These are phyloP conservation scores for Corydoras sp. DNA, from an alignment of 2,113 vertebrate species.

Conservation along the genomic window DNA sequence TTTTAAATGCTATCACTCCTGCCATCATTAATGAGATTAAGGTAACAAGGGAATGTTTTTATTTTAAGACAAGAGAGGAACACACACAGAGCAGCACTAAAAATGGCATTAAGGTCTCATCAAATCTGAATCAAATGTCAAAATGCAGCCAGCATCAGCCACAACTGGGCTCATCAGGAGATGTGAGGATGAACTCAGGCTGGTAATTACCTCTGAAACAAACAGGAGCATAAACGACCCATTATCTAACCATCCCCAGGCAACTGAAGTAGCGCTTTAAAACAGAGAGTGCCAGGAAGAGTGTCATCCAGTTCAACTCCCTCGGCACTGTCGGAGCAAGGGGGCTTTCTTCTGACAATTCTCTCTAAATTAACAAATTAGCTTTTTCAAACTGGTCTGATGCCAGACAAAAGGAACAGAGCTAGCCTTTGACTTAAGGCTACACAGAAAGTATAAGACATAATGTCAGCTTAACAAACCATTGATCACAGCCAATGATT, in stretches of 20 bases:
- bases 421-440: too few species aligned
- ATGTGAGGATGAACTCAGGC: constrained; percentile 17
- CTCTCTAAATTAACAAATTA: not conserved
- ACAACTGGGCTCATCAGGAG: constrained; percentile 9
- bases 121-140: constrained; percentile 7
- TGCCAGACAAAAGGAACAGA: constrained; percentile 2
- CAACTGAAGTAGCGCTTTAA: constrained; percentile 37
- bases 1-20: constrained; percentile 38
- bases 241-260: constrained; percentile 39
- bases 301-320: constrained; percentile 26
- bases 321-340: not conserved
- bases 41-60: constrained; percentile 21
- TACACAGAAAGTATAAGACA: not conserved
- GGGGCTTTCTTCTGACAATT: constrained; percentile 18
- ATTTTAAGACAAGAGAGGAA: constrained; percentile 14
- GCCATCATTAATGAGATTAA: constrained; percentile 27
- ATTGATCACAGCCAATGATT: too few species aligned
- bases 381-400: not conserved
- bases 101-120: constrained; percentile 8
- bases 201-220: constrained; percentile 41
- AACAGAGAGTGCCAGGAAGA: constrained; percentile 4
- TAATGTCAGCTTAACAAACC: too few species aligned
- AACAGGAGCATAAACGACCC: constrained; percentile 35
- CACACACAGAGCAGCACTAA: not conserved
- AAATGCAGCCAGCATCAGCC: not conserved